Conservation (phyloP, 2,888 invertebrate species). For the Halictus ligatus region DNA sequence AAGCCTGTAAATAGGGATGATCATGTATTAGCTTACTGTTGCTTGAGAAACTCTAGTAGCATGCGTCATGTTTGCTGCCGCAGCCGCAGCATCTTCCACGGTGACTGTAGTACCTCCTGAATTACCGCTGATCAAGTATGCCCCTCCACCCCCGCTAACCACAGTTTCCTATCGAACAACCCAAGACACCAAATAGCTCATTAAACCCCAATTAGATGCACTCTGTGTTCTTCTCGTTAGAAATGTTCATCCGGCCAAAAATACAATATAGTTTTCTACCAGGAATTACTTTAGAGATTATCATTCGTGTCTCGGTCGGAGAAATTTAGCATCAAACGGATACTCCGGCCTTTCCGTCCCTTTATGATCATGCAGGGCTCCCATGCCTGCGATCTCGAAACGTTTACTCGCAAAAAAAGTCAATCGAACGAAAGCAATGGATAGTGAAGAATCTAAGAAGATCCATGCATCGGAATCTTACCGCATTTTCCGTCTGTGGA, state of each 20-base stretch:
- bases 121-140: conserved; percentile 86
- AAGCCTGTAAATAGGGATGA: conserved; percentile 81
- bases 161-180: conserved; percentile 83
- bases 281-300: background rate
- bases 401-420: conserved; percentile 28
- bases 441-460: conserved; percentile 7
- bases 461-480: conserved; percentile 84
- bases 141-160: conserved; percentile 84
- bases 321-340: conserved; percentile 13
- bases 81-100: conserved; percentile 86
- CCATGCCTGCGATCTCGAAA: conserved; percentile 53
- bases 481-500: conserved; percentile 89
- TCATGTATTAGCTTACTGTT: conserved; percentile 90
- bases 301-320: background rate
- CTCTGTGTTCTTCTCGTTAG: conserved; percentile 20
- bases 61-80: conserved; percentile 88
- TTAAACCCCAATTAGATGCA: conserved; percentile 56
- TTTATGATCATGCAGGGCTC: conserved; percentile 60
- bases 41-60: conserved; percentile 95
- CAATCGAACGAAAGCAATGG: conserved; percentile 48
- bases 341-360: background rate
- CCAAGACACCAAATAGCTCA: conserved; percentile 67
- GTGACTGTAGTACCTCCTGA: conserved; percentile 82
- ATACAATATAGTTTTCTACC: conserved; percentile 4
- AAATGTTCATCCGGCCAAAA: conserved; percentile 9